Percentiles rank a stretch among this genome's conserved stretches.
phyloP scores from a whole-genome alignment of 2,888 invertebrate species.

The Nephrotoma flavescens region DNA sequence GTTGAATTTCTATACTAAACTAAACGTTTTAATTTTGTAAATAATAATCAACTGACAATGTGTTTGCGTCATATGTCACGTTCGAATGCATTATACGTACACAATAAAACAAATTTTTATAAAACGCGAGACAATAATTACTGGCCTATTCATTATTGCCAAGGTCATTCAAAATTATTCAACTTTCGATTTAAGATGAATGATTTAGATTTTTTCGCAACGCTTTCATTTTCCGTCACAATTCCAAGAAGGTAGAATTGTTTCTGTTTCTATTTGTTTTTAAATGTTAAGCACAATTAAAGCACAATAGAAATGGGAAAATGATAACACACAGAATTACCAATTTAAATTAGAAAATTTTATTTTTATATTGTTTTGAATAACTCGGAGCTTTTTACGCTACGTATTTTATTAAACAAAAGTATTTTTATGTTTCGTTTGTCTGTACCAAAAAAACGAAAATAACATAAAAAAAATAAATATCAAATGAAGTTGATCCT shows the following conservation, averaged over 20 bases:
- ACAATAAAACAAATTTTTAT: neutral
- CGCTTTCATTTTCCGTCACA: neutral
- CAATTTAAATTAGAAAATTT: neutral
- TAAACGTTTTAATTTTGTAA: neutral
- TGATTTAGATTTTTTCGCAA: neutral
- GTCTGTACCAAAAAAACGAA: neutral
- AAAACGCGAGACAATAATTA: neutral
- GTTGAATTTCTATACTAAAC: neutral
- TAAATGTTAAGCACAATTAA: neutral
- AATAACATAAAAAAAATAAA: neutral
- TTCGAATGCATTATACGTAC: neutral
- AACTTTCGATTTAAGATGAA: neutral
- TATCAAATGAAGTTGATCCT: neutral
- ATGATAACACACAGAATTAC: neutral
- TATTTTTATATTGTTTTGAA: neutral
- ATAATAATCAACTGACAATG: neutral
- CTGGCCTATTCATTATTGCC: neutral
- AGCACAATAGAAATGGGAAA: neutral
- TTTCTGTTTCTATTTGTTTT: neutral
- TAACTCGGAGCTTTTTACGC: neutral
- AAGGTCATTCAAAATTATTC: neutral
- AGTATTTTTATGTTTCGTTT: neutral
- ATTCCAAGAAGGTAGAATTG: neutral
- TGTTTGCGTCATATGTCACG: neutral
- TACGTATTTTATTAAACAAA: neutral